Evolutionary conservation across 1,140 invertebrate species (phyloP), one percentile per base, ranked within the genome.

Genomic region (Lucilia cuprina): DNA sequence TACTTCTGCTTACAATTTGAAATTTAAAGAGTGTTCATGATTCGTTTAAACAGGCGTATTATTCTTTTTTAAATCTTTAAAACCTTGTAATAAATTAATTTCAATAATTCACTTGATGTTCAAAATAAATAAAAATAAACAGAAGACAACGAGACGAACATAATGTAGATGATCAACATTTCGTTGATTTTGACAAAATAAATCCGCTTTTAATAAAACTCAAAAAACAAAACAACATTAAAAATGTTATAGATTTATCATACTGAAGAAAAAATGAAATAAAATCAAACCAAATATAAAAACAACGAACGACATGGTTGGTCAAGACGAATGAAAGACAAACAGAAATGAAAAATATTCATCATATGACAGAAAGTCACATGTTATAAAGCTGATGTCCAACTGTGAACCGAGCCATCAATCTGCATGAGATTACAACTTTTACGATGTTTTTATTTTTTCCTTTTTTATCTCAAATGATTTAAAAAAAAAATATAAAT

Each of bases 351-450:
- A 41, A 47, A 80, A 80, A 49, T 35, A 49, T 80, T 49, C 77
- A 80, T 80, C 77, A 80, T 80, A 19, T 41, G 34, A 49, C 77
- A 80, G 41, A 80, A 49, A 80, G 77, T 80, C 77, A 80, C 77
- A 80, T 80, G 77, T 80, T 80, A 47, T 19, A 80, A 80, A 12
- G 77, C 41, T 49, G 77, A 80, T 80, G 77, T 80, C 77, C 77
- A 80, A 80, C 77, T 80, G 77, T 80, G 77, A 80, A 80, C n/a
- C 35, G 47, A 80, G 47, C 41, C 77, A 80, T 80, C 77, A 80
- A 80, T 80, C 77, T 80, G 47, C 77, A 80, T 80, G 77, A 80
- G 77, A 80, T 80, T 80, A 80, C 77, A 80, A 80, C 41, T 80
- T 80, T 19, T 70, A 70, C 65, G 21, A 70, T 70, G 65, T 70